Evolutionary conservation across 2,888 invertebrate genomes (phyloP), one percentile per base, ranked within the genome.

Genomic region (Julus scanicus): DNA sequence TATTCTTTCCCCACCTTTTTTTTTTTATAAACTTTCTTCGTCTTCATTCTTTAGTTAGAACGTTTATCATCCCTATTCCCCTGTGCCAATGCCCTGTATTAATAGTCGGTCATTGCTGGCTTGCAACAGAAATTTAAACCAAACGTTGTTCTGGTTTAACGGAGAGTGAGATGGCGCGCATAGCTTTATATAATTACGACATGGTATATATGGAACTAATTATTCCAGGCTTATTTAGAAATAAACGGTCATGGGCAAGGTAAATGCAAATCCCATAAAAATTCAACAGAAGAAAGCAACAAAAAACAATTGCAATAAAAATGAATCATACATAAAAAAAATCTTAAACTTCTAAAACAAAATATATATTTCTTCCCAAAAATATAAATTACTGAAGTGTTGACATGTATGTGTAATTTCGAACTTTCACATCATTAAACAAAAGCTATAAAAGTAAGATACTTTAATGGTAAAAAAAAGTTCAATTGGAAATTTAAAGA

Each of bases 51-150:
- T 71, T 71, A 71, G 71, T 71, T 29, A 29, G 20, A 71, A 71
- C 71, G 71, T 71, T 71, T 71, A 71, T 71, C 71, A 71, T 71
- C 71, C 71, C 71, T 71, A 53, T 86, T 57, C 53, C 53, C 48
- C 86, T 85, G 86, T 86, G 86, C 86, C 86, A 86, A 86, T 86
- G 86, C 86, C 86, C 86, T 53, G 85, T 40, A 85, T 85, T 85
- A 85, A 85, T 71, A 71, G 71, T 71, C 71, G 71, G 71, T 71
- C 71, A 71, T 71, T 71, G 71, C 71, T 71, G 71, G 29, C 71
- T 29, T 63, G n/a, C n/a, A 71, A 71, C 71, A 71, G 71, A 71
- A 29, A 71, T 29, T 29, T 29, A 71, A 71, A 71, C 29, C 29
- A n/a, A 71, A 71, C 71, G 71, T 71, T 71, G 71, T 71, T 71